Percentiles rank a stretch among this genome's conserved stretches.
phyloP scores from a whole-genome alignment of 2,888 invertebrate genomes.

The Orthosia gothica region DNA sequence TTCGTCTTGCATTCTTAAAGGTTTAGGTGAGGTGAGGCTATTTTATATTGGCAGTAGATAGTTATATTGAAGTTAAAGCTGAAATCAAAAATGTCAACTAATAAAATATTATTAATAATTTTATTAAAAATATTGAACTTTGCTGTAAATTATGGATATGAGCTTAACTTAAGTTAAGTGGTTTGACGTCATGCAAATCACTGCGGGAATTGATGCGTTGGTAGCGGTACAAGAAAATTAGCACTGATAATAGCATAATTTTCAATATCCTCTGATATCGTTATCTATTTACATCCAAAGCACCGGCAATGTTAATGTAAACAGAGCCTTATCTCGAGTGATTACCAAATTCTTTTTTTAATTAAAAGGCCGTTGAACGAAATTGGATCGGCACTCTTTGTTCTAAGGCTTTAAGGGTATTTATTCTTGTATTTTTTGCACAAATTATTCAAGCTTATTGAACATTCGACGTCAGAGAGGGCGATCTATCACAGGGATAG shows the following conservation, averaged over 20 bases:
- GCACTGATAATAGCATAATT: conserved; percentile 7
- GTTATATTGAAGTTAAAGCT: background rate
- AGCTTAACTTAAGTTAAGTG: no score
- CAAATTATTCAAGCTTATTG: conserved; percentile 87
- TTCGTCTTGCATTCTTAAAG: background rate
- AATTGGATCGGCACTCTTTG: conserved; percentile 79
- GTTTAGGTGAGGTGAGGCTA: background rate
- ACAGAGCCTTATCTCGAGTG: conserved; percentile 68
- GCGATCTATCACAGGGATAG: conserved; percentile 84
- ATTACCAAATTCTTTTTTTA: conserved; percentile 75
- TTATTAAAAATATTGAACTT: no score
- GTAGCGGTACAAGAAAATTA: background rate
- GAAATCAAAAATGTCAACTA: no score
- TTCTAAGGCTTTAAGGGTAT: conserved; percentile 74
- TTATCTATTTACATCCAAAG: conserved; percentile 43
- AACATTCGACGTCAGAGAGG: conserved; percentile 79
- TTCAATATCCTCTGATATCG: conserved; percentile 12
- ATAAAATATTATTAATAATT: no score
- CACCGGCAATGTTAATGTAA: conserved; percentile 57
- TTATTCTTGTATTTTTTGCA: conserved; percentile 82
- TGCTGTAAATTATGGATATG: no score
- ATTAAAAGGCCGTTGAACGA: conserved; percentile 78
- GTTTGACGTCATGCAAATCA: conserved; percentile 12
- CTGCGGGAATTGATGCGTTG: background rate
- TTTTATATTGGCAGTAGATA: no score